A percentile compares a stretch with the other conserved stretches of the same genome.
Conservation (phyloP, 2,888 invertebrate genomes). For the Ephialtes manifestator region DNA sequence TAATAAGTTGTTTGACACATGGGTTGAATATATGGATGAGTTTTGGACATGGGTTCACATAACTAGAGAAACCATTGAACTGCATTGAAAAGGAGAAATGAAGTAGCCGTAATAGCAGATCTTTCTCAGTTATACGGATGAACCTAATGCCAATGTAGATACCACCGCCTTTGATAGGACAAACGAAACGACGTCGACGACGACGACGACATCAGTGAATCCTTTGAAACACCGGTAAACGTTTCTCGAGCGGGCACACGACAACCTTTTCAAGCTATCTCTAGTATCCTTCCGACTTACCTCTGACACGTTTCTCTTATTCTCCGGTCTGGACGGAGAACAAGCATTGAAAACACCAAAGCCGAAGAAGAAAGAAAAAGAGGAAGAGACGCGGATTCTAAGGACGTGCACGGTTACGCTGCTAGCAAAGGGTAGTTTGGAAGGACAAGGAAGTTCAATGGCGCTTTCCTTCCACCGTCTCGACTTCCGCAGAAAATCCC, state of each 20-base stretch:
- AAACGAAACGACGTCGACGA: conserved; percentile 19
- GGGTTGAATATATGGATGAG: conserved; percentile 68
- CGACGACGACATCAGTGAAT: conserved; percentile 24
- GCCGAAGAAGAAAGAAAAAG: background rate
- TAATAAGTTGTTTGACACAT: conserved; percentile 79
- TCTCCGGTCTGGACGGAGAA: conserved; percentile 3
- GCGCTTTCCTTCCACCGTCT: conserved; percentile 31
- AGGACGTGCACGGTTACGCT: background rate
- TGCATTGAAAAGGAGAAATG: background rate
- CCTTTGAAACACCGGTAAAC: conserved; percentile 57
- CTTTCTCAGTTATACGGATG: conserved; percentile 5
- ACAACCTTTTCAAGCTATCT: conserved; percentile 45
- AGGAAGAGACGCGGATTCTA: background rate
- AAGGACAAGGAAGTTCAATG: conserved; percentile 34
- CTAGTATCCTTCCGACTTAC: conserved; percentile 30
- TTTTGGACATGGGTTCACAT: background rate
- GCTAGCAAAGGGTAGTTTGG: conserved; percentile 11
- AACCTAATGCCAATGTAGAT: conserved; percentile 22
- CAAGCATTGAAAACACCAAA: conserved; percentile 42
- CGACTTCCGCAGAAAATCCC: conserved; percentile 53
- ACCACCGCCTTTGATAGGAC: conserved; percentile 19
- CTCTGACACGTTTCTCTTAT: conserved; percentile 39
- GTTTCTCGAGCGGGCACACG: conserved; percentile 40
- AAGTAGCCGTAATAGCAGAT: conserved; percentile 3
- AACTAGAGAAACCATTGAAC: too few relatives aligned